A percentile compares a stretch with the other conserved stretches of the same genome.
phyloP scores from a whole-genome alignment of 2,888 invertebrate genomes.

The Amitus sp. region DNA sequence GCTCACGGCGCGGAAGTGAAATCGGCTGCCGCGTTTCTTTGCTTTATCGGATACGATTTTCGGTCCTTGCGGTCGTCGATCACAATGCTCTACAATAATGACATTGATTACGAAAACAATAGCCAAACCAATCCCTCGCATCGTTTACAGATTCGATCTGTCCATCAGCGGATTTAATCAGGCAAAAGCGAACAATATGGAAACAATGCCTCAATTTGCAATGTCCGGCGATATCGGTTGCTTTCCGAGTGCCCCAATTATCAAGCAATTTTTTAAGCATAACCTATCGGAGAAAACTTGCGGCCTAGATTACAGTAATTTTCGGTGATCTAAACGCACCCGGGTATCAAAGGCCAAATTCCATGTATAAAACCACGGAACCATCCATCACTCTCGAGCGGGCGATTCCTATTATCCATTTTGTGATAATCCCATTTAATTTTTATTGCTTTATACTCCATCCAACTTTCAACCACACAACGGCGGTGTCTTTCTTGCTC shows the following conservation, averaged over 20 bases:
- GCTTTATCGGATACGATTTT: not conserved
- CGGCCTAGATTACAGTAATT: not conserved
- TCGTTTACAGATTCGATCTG: slow-evolving; percentile 11
- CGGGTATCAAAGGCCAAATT: not conserved
- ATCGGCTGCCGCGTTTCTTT: no score
- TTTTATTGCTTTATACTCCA: slow-evolving; percentile 30
- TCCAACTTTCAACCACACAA: slow-evolving; percentile 33
- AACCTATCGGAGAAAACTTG: no score
- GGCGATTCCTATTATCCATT: slow-evolving; percentile 14
- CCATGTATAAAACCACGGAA: not conserved
- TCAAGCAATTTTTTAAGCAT: no score
- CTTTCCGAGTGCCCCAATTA: no score
- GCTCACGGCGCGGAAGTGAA: not conserved
- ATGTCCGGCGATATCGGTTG: no score
- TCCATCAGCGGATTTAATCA: slow-evolving; percentile 5
- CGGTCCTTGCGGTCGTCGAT: not conserved
- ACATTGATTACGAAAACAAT: slow-evolving; percentile 13
- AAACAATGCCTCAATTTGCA: no score
- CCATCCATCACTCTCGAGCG: slow-evolving; percentile 10
- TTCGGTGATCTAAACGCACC: not conserved
- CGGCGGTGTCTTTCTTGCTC: slow-evolving; percentile 35
- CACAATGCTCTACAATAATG: not conserved
- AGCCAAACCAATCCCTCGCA: slow-evolving; percentile 9
- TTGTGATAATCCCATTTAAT: slow-evolving; percentile 26
- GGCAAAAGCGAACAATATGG: not conserved